Conservation (phyloP, 2,797 vertebrate genomes). For the Garrulus glandarius region DNA sequence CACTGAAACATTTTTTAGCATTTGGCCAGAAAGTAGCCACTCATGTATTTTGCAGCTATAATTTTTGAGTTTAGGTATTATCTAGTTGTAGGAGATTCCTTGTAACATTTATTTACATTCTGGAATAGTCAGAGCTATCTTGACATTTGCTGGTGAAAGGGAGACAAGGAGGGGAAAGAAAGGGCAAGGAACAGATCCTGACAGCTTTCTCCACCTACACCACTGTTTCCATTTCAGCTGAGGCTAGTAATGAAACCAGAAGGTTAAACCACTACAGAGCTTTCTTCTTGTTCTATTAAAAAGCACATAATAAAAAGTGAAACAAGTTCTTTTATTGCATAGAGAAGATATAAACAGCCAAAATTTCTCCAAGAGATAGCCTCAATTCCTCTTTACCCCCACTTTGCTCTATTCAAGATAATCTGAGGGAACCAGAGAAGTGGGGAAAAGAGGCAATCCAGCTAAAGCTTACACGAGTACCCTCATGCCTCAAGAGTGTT, state of each 20-base stretch:
- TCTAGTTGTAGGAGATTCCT: neutral
- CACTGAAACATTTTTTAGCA: neutral
- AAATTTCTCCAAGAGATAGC: neutral
- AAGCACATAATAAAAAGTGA: neutral
- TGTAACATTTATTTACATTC: neutral
- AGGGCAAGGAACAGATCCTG: neutral
- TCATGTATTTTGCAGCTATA: neutral
- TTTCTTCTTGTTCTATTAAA: neutral
- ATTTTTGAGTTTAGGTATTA: neutral
- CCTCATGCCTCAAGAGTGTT: neutral
- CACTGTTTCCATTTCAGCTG: neutral
- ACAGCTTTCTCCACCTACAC: neutral
- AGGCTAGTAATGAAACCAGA: neutral
- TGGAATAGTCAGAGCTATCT: neutral
- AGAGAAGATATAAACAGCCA: neutral
- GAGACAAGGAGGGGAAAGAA: neutral
- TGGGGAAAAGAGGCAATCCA: neutral
- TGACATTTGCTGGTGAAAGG: neutral
- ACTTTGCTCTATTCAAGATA: neutral
- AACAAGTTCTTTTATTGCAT: neutral
- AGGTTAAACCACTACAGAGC: neutral
- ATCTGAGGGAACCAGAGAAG: neutral
- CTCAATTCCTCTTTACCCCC: neutral
- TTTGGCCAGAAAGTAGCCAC: neutral
- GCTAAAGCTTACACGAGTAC: neutral